Conservation (phyloP, 2,113 vertebrate species). For the Myocastor coypus region DNA sequence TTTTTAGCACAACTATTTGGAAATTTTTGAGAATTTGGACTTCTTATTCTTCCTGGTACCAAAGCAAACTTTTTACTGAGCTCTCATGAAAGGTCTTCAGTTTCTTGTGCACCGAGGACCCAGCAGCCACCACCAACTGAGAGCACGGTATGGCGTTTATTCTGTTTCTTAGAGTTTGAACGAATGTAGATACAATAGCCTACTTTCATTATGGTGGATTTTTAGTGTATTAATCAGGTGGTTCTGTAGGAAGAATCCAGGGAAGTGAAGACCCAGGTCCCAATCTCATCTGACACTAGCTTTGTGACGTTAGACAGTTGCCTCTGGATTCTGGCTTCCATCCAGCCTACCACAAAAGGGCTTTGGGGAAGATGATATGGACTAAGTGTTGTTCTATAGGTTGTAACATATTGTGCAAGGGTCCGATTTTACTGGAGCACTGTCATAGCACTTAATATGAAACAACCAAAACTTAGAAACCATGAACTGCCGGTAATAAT, state of each 20-base stretch:
- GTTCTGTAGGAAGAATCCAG: neutral
- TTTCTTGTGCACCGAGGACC: conserved; percentile 58
- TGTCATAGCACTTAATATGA: neutral
- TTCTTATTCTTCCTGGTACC: conserved; percentile 72
- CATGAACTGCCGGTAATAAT: neutral
- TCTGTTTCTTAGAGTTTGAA: conserved; percentile 40
- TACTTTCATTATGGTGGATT: neutral
- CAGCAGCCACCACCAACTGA: conserved; percentile 33
- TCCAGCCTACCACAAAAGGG: neutral
- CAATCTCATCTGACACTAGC: neutral
- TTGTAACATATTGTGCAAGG: neutral
- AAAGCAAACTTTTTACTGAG: conserved; percentile 67
- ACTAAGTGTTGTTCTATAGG: neutral
- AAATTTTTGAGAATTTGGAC: conserved; percentile 80
- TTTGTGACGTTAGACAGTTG: neutral
- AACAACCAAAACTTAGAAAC: neutral
- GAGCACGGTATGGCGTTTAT: conserved; percentile 71
- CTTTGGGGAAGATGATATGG: neutral
- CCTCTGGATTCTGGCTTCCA: neutral
- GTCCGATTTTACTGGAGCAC: neutral
- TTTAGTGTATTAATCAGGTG: neutral
- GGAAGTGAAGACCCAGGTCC: neutral
- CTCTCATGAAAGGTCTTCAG: conserved; percentile 54
- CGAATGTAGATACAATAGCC: neutral
- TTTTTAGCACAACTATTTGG: conserved; percentile 82